Evolutionary conservation across 2,797 vertebrate species (phyloP), one percentile per base, ranked within the genome.

Genomic region (Sebastes matsubarae): DNA sequence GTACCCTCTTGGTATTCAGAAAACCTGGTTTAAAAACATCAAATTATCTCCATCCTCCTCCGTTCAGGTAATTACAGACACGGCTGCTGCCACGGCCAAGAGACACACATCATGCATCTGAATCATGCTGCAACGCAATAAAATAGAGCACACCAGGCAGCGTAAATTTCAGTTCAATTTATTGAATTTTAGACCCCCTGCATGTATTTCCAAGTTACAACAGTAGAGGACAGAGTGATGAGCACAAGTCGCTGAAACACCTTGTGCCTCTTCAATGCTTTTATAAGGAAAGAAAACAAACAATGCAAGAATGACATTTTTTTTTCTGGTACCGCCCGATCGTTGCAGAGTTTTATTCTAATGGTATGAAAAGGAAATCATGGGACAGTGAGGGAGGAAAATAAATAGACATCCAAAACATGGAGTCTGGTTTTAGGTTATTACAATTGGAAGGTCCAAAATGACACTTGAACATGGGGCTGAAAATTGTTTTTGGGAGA

Each of bases 151-250:
- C 36, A 72, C 32, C 4, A 74, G 18, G 22, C 20, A 42, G 20
- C 4, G 5, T 85, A 3, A 77, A 88, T 93, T 94, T 90, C 63
- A 85, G 72, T 82, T 84, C 79, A 93, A 88, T 94, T 95, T 94
- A 94, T 94, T 94, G 66, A 89, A 64, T 91, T 92, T 84, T 58
- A 46, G 70, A 81, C 81, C 74, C 73, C 86, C 84, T 91, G 91
- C 81, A 77, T 81, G 87, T 80, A 65, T 87, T 93, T 90, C 84
- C 87, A 82, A 52, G 66, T 92, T 88, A 92, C 83, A 92, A 90
- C 87, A 92, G 87, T 85, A 68, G 85, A 87, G 87, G 86, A 86
- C 77, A 90, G 79, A 89, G 73, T 84, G 79, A 72, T 68, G 55
- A 64, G 81, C 81, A 81, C 25, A 68, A 58, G 70, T 69, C 5